Evolutionary conservation across 2,113 vertebrate species (phyloP).

Genomic region (Ctenodactylus gundi): DNA sequence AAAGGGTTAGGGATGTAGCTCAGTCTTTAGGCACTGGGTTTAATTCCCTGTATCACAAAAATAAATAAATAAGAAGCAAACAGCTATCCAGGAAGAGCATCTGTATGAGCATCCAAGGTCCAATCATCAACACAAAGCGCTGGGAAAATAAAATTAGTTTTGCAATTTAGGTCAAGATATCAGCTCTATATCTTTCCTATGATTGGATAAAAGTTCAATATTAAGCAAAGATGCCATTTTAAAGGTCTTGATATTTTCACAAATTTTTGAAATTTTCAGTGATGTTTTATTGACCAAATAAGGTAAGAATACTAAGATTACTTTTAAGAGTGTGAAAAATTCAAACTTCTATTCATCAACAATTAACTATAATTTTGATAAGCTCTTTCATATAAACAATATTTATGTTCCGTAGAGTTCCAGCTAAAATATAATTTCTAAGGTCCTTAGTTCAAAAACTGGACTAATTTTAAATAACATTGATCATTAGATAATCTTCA

Average conservation of each 20-base stretch:
- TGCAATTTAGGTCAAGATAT: background rate
- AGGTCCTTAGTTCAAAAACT: background rate
- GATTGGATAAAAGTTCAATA: background rate
- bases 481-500: background rate
- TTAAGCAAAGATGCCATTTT: background rate
- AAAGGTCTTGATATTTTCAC: background rate
- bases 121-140: background rate
- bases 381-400: background rate
- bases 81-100: background rate
- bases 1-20: background rate
- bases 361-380: slow-evolving; percentile 37
- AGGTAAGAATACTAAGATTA: background rate
- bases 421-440: slow-evolving; percentile 3
- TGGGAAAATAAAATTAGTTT: background rate
- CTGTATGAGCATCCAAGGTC: background rate
- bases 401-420: background rate
- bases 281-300: background rate
- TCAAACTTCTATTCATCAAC: background rate
- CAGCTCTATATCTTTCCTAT: background rate
- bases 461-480: slow-evolving; percentile 6
- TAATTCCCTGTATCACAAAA: too few species aligned
- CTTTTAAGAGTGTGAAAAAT: background rate
- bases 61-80: background rate
- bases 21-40: background rate
- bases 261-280: background rate